Percentiles rank a stretch among this genome's conserved stretches.
These are phyloP conservation scores for Oreochromis aureus DNA, from an alignment of 2,113 vertebrate genomes.

Conservation along the genomic window DNA sequence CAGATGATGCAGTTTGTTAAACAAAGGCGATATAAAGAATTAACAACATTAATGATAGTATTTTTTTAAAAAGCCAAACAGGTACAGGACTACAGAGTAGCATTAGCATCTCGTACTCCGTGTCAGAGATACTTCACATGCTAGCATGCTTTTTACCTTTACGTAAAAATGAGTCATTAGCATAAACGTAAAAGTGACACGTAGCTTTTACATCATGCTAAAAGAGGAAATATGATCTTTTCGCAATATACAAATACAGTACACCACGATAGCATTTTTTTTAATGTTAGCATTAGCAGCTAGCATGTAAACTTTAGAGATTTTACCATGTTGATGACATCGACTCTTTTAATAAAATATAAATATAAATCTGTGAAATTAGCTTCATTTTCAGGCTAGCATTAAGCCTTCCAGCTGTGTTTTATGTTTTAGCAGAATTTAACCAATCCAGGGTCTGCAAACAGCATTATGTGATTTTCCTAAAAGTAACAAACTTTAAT, in stretches of 20 bases:
- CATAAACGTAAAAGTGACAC: background rate
- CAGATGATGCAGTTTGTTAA: background rate
- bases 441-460: background rate
- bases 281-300: background rate
- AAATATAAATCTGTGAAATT: background rate
- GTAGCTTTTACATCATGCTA: fast-evolving
- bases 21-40: background rate
- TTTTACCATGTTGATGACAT: background rate
- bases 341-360: fast-evolving
- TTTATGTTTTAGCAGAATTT: background rate
- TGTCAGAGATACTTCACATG: background rate
- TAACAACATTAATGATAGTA: background rate
- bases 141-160: background rate
- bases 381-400: background rate
- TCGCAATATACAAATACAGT: fast-evolving
- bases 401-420: background rate
- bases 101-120: background rate
- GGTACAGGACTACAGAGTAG: background rate
- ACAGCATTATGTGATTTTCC: background rate
- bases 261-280: background rate
- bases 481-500: background rate
- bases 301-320: background rate
- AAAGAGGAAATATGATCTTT: background rate
- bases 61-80: background rate
- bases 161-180: background rate